These are phyloP conservation scores for Scrobipalpa costella DNA, from an alignment of 2,888 invertebrate genomes.

Conservation along the genomic window DNA sequence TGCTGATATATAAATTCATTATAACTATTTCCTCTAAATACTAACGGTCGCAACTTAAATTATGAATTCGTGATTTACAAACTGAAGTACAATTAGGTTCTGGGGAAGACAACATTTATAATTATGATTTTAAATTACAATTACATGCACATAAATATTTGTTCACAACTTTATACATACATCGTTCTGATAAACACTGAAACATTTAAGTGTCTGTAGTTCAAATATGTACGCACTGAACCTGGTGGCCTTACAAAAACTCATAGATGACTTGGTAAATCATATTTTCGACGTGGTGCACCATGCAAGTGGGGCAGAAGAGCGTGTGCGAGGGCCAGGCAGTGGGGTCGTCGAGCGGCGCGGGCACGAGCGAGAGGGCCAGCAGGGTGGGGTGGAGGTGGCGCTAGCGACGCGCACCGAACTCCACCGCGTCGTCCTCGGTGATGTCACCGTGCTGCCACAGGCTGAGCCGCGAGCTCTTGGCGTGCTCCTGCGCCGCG, in stretches of 20 bases:
- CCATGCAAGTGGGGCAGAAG: conserved; percentile 57
- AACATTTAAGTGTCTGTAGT: background rate
- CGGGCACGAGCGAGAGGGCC: conserved; percentile 49
- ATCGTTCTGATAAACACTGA: background rate
- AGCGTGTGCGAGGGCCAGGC: conserved; percentile 46
- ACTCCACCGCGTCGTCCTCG: conserved; percentile 90
- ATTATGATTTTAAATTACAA: conserved; percentile 10
- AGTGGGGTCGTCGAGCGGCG: conserved; percentile 46
- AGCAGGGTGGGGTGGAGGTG: conserved; percentile 40
- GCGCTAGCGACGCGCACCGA: conserved; percentile 74
- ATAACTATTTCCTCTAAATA: conserved; percentile 1
- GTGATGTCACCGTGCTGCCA: conserved; percentile 99
- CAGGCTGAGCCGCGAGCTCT: conserved; percentile 91
- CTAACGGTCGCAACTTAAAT: conserved; percentile 8
- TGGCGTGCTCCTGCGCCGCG: conserved; percentile 92
- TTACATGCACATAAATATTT: conserved; percentile 1
- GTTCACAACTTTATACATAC: conserved; percentile 17
- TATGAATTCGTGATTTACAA: conserved; percentile 22
- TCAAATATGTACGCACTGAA: background rate
- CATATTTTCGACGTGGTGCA: conserved; percentile 49
- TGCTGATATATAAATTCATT: conserved; percentile 2
- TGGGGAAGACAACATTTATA: conserved; percentile 26
- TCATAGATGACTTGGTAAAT: conserved; percentile 52
- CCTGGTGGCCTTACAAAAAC: conserved; percentile 45
- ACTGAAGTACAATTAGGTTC: conserved; percentile 18